Evolutionary conservation across 2,113 vertebrate species (phyloP).

Genomic region (Eolophus roseicapilla): DNA sequence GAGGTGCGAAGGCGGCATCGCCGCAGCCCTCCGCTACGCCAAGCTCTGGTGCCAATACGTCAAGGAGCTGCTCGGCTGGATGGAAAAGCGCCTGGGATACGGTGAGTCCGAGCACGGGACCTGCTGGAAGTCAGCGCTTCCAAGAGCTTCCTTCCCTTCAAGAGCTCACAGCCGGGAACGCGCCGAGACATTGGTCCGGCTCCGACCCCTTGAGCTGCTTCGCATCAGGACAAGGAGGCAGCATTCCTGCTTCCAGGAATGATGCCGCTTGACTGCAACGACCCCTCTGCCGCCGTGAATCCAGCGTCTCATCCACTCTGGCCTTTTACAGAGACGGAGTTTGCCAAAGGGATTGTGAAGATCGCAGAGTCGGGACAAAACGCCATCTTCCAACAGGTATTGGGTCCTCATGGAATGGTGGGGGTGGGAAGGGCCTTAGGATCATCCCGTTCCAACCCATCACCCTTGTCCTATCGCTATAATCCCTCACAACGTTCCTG

Average conservation of each 20-base stretch:
- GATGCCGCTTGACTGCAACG: too few relatives aligned
- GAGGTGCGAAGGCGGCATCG: constrained; percentile 84
- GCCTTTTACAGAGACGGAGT: constrained; percentile 68
- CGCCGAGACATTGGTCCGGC: background rate
- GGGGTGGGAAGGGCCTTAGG: background rate
- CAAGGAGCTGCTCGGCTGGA: constrained; percentile 69
- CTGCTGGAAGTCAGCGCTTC: accelerated
- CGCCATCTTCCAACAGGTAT: constrained; percentile 82
- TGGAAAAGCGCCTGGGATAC: constrained; percentile 85
- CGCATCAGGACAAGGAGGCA: background rate
- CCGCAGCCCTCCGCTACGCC: constrained; percentile 85
- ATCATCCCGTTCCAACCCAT: background rate
- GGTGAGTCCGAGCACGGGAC: constrained; percentile 68
- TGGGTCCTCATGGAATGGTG: background rate
- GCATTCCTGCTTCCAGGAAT: background rate
- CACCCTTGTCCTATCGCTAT: background rate
- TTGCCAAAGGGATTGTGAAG: constrained; percentile 84
- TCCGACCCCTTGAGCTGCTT: background rate
- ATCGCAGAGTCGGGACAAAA: constrained; percentile 80
- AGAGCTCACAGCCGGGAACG: background rate
- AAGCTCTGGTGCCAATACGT: constrained; percentile 82
- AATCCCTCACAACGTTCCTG: background rate
- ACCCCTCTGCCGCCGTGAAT: accelerated
- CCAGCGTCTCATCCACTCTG: background rate
- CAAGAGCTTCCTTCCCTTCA: too few relatives aligned